Evolutionary conservation across 2,888 invertebrate species (phyloP).

Genomic region (Lingula anatina): DNA sequence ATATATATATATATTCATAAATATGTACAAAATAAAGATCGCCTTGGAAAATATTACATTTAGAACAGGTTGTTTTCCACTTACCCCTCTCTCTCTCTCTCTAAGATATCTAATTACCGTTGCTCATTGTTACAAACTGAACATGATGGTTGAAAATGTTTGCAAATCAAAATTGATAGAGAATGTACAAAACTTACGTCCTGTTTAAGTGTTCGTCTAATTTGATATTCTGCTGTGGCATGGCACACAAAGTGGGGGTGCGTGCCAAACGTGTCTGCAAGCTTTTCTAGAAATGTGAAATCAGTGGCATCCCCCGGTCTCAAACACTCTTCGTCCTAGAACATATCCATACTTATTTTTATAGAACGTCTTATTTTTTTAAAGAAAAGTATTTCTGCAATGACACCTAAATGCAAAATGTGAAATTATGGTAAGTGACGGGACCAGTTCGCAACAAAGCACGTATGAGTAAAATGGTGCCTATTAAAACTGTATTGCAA

Average conservation of each 20-base stretch:
- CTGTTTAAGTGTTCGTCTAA: no score
- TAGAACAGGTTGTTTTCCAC: no score
- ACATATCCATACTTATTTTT: neutral
- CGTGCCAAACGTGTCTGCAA: constrained; percentile 66
- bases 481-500: neutral
- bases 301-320: constrained; percentile 84
- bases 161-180: no score
- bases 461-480: neutral
- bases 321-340: constrained; percentile 80
- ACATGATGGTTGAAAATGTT: no score
- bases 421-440: neutral
- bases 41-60: no score
- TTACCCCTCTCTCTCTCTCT: no score
- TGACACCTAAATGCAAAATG: neutral
- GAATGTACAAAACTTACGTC: no score
- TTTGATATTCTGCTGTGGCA: constrained; percentile 66
- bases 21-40: no score
- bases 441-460: neutral
- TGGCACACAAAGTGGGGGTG: constrained; percentile 83
- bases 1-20: no score
- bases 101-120: no score
- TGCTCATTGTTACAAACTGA: no score
- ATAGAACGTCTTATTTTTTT: no score
- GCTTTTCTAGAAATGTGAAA: constrained; percentile 73
- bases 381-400: neutral